Conservation (phyloP, 2,113 vertebrate genomes). For the Mastomys coucha region DNA sequence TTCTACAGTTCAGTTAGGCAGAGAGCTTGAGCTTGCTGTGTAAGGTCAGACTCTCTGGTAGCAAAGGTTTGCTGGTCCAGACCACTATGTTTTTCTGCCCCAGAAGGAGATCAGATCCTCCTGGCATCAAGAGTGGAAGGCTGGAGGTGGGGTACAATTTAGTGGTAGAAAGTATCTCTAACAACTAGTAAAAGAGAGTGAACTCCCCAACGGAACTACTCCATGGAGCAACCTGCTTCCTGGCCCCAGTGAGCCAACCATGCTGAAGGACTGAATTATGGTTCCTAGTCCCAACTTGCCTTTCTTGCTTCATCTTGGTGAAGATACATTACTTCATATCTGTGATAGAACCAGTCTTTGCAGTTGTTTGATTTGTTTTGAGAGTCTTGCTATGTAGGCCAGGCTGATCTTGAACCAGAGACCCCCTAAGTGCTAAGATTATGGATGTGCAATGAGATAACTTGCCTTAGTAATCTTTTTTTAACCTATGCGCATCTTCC, state of each 20-base stretch:
- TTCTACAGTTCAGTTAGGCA: slow-evolving; percentile 2
- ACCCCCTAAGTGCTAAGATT: background rate
- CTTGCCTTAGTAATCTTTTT: background rate
- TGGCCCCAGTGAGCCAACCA: background rate
- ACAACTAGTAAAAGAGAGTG: background rate
- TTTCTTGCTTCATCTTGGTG: background rate
- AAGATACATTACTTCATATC: background rate
- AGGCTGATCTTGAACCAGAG: background rate
- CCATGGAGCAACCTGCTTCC: background rate
- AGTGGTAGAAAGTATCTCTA: background rate
- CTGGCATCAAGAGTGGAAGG: background rate
- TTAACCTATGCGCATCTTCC: background rate
- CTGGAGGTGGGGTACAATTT: background rate
- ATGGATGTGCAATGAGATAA: background rate
- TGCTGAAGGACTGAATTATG: background rate
- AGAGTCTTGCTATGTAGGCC: background rate
- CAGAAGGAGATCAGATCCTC: background rate
- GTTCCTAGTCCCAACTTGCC: background rate
- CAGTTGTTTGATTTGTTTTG: background rate
- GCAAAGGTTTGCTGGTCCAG: background rate
- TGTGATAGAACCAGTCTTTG: background rate
- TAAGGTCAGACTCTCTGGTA: slow-evolving; percentile 38
- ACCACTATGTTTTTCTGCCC: background rate
- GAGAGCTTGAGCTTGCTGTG: background rate
- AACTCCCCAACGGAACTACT: background rate